Percentiles rank a stretch among this genome's conserved stretches.
phyloP scores from a whole-genome alignment of 2,888 invertebrate genomes.

The Empis stercorea region DNA sequence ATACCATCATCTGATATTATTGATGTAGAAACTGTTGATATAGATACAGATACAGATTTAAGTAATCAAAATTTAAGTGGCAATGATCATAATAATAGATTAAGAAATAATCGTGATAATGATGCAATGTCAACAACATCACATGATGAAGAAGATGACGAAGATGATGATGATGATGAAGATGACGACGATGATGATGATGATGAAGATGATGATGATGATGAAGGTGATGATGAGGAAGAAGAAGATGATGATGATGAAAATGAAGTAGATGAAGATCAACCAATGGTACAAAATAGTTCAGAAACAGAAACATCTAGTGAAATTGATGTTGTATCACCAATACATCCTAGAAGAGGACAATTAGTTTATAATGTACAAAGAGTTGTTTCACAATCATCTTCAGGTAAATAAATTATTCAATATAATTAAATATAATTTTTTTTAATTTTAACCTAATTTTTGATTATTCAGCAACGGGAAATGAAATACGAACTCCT shows the following conservation, averaged over 20 bases:
- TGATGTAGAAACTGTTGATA: slow-evolving; percentile 14
- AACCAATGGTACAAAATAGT: slow-evolving; percentile 10
- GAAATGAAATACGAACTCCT: no score
- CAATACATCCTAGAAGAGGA: no score
- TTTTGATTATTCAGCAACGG: no score
- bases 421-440: no score
- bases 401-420: no score
- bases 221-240: slow-evolving; percentile 14
- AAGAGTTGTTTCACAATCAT: no score
- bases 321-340: background rate
- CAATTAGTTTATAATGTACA: no score
- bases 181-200: slow-evolving; percentile 13
- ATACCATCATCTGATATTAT: background rate
- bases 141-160: slow-evolving; percentile 14
- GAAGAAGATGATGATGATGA: slow-evolving; percentile 12
- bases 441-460: no score
- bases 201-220: slow-evolving; percentile 12
- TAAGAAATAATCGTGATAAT: background rate
- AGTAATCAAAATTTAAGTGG: slow-evolving; percentile 6
- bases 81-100: slow-evolving; percentile 4
- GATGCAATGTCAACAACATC: slow-evolving; percentile 9
- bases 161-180: slow-evolving; percentile 11
- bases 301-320: background rate
- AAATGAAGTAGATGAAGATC: slow-evolving; percentile 13
- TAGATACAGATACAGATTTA: slow-evolving; percentile 17